phyloP scores from a whole-genome alignment of 2,113 vertebrate genomes.

The Vidua chalybeata region DNA sequence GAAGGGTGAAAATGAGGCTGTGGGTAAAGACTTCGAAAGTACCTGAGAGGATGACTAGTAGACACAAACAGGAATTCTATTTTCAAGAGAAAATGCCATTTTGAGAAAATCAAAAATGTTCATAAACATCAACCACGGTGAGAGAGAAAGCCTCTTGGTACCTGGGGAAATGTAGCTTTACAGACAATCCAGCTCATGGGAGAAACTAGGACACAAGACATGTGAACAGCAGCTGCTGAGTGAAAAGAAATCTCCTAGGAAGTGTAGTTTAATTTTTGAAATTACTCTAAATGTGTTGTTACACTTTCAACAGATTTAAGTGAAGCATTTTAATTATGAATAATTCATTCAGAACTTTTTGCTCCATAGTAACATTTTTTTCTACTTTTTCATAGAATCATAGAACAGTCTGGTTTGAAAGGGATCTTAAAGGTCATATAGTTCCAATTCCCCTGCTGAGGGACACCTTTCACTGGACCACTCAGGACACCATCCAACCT shows the following conservation, averaged over 20 bases:
- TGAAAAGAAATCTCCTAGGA: not conserved
- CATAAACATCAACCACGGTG: not conserved
- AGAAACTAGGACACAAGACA: not conserved
- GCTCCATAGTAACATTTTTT: not conserved
- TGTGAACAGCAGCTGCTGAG: not conserved
- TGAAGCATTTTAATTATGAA: not conserved
- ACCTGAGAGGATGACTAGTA: not conserved
- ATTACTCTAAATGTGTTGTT: not conserved
- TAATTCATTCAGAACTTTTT: not conserved
- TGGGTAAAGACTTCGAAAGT: not conserved
- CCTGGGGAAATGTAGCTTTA: not conserved
- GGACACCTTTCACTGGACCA: not conserved
- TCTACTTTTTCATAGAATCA: not conserved
- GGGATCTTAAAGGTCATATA: not conserved
- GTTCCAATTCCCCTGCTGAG: not conserved
- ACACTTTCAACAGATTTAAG: not conserved
- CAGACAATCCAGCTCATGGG: not conserved
- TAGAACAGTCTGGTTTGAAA: not conserved
- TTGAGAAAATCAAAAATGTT: not conserved
- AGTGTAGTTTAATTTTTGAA: not conserved
- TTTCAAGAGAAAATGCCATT: not conserved
- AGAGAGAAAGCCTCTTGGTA: not conserved
- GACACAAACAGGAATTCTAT: not conserved
- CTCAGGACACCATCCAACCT: not conserved
- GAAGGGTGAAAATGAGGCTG: not conserved